Conservation (phyloP, 2,797 vertebrate species). For the Buphagus erythrorhynchus region DNA sequence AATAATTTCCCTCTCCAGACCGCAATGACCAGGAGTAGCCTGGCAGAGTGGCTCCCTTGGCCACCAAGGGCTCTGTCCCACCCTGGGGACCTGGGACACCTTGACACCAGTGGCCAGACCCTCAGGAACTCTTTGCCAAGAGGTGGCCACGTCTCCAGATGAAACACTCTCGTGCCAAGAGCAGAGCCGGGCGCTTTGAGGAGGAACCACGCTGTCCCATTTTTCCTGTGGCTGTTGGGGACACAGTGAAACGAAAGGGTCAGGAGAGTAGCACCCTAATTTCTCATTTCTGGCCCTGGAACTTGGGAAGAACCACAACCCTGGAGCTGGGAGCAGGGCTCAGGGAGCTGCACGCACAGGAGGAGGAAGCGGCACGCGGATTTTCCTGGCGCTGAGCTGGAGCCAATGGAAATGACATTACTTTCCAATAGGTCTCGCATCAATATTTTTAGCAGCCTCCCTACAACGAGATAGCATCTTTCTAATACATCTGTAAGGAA, state of each 20-base stretch:
- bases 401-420: slow-evolving; percentile 45
- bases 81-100: not conserved
- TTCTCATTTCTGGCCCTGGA: not conserved
- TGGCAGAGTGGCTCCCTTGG: rapidly evolving
- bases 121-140: not conserved
- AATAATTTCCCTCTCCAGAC: not conserved
- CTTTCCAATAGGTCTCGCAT: slow-evolving; percentile 41
- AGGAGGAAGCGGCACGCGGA: not conserved
- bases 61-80: not conserved
- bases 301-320: not conserved
- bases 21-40: rapidly evolving
- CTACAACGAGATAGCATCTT: slow-evolving; percentile 21
- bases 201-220: rapidly evolving
- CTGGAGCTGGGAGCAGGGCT: not conserved
- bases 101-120: rapidly evolving
- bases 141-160: not conserved
- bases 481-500: slow-evolving; percentile 25
- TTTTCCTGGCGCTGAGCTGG: slow-evolving; percentile 46
- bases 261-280: not conserved
- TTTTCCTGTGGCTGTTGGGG: not conserved
- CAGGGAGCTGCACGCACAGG: not conserved
- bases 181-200: rapidly evolving
- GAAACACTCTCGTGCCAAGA: rapidly evolving
- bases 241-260: not conserved
- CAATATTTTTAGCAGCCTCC: slow-evolving; percentile 53